Base-by-base conservation (phyloP, 2,888 invertebrate species). In the Vanessa cardui region DNA sequence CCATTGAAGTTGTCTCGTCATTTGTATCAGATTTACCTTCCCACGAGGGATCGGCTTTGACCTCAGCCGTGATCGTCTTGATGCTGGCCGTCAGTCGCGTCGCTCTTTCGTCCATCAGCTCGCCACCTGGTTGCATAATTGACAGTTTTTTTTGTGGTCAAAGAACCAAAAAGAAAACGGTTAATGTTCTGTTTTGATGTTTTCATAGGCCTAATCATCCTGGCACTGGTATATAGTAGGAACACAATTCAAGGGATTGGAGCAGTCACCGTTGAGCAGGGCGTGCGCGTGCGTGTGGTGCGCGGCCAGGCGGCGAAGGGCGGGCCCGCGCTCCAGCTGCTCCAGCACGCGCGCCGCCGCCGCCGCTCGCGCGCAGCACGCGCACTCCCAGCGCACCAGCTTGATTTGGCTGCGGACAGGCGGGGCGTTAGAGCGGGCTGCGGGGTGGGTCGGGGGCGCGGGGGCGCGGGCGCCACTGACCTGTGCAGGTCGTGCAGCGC, bases 41-140 rank as follows among this genome's bases (percentile, higher is more conserved):
- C 95, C 97, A 96, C 50, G 95, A 94, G 0, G 95, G 94, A 85
- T 96, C 96, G 7, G 94, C 93, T 73, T 95, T 94, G 87, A 97
- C 94, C 79, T 96, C 95, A 1, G 94, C 88, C 73, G 95, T 94
- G 66, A 97, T 93, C 62, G 94, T 94, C 67, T 94, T 94, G 69
- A 99, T 94, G 80, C 98, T 98, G 74, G 95, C 95, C 74, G 97
- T 96, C 74, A 99, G 95, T 76, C 97, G 93, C 86, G 98, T 96
- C 74, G 97, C 97, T 86, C 98, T 98, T 89, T 99, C 99, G 82
- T 99, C 99, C 73, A 98, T 95, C 33, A 97, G 93, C 72, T 91
- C 92, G 8, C 86, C 88, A 18, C 88, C 91, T 89, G 49, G 6
- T 21, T 31, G 15, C 4, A 16, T 16, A 46, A 21, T 12, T 39